phyloP scores from a whole-genome alignment of 2,113 vertebrate genomes.

The Hippocampus abdominalis region DNA sequence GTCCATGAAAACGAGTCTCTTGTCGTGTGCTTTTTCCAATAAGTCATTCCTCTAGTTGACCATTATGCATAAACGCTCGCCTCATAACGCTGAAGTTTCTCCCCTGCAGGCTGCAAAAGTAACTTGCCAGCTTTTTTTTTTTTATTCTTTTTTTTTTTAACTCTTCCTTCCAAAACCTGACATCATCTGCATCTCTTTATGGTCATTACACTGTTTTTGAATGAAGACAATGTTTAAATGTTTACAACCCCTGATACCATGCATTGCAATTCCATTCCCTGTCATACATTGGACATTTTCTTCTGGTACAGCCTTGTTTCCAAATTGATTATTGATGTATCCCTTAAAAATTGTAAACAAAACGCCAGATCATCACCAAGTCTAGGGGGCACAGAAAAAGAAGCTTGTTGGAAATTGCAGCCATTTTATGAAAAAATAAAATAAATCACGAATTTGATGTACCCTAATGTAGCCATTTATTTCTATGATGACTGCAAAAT shows the following conservation, averaged over 20 bases:
- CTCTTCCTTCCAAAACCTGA: neutral
- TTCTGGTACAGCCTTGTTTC: neutral
- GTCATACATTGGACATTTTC: neutral
- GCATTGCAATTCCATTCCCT: neutral
- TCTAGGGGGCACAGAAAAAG: too few relatives aligned
- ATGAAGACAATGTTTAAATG: neutral
- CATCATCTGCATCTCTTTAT: neutral
- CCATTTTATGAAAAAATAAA: too few relatives aligned
- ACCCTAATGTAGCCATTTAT: too few relatives aligned
- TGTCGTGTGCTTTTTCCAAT: neutral
- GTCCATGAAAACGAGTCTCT: neutral
- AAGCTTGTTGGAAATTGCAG: too few relatives aligned
- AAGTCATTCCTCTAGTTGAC: conserved; percentile 2
- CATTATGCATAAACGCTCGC: conserved; percentile 5
- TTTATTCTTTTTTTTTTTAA: neutral
- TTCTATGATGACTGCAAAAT: too few relatives aligned
- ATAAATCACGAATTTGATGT: too few relatives aligned
- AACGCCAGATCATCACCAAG: too few relatives aligned
- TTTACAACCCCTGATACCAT: neutral
- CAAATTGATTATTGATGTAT: neutral
- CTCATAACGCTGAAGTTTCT: conserved; percentile 1
- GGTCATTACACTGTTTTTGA: neutral
- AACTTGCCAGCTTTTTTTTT: neutral
- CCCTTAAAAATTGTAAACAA: too few relatives aligned
- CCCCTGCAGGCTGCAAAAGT: conserved; percentile 2